Conservation (phyloP, 2,797 vertebrate species). For the Pseudomugil tenellus region DNA sequence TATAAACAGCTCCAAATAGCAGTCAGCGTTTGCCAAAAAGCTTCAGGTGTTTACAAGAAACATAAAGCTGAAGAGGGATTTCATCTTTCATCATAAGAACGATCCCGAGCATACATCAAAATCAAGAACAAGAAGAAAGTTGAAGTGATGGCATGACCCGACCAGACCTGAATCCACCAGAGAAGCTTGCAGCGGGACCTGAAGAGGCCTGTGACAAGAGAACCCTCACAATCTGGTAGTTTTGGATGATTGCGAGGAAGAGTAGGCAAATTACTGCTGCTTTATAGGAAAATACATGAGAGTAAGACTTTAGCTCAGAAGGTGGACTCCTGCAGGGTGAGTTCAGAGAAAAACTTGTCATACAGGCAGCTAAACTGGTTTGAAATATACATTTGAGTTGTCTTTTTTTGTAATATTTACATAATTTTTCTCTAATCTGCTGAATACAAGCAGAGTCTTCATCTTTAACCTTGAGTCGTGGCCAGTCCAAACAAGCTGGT, state of each 20-base stretch:
- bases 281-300: neutral
- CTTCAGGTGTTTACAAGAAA: neutral
- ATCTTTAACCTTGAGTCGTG: neutral
- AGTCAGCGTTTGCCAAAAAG: neutral
- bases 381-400: neutral
- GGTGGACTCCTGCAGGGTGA: no score
- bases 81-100: no score
- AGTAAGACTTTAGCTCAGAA: neutral
- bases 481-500: constrained; percentile 10
- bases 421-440: neutral
- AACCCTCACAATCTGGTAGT: neutral
- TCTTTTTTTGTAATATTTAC: neutral
- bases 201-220: no score
- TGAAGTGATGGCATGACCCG: no score
- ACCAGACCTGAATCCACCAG: neutral
- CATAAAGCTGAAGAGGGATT: neutral
- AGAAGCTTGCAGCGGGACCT: neutral
- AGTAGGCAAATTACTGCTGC: neutral
- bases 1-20: neutral
- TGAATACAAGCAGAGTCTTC: neutral
- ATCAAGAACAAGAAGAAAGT: no score
- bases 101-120: no score
- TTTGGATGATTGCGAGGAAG: neutral
- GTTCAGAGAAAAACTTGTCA: neutral
- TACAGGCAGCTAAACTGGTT: neutral